These are phyloP conservation scores for Leuctra nigra DNA, from an alignment of 2,888 invertebrate genomes.

Conservation along the genomic window DNA sequence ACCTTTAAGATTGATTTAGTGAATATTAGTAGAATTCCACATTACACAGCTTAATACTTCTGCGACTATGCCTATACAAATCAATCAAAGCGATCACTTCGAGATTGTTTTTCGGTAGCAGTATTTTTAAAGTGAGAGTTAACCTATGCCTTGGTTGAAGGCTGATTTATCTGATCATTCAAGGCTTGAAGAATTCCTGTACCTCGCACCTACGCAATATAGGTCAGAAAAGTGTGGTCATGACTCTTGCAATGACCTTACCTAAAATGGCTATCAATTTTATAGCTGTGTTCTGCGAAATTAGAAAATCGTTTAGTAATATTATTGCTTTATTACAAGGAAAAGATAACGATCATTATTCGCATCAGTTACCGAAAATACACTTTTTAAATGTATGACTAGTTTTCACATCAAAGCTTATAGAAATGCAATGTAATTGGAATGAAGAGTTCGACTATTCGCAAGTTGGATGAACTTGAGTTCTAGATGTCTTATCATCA, in stretches of 20 bases:
- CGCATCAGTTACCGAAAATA: too few relatives aligned
- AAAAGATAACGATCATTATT: background rate
- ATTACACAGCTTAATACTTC: background rate
- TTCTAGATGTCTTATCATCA: too few relatives aligned
- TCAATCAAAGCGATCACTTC: too few relatives aligned
- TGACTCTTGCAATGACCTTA: constrained; percentile 14
- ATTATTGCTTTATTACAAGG: background rate
- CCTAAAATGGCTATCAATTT: constrained; percentile 8
- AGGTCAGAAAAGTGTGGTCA: constrained; percentile 8
- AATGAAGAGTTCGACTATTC: too few relatives aligned
- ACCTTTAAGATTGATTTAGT: too few relatives aligned
- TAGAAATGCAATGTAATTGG: too few relatives aligned
- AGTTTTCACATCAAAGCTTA: too few relatives aligned
- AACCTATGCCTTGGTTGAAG: constrained; percentile 9
- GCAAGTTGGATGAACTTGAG: too few relatives aligned
- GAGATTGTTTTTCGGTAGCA: too few relatives aligned
- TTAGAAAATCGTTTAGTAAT: background rate
- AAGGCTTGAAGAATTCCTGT: constrained; percentile 11
- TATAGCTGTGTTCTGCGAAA: too few relatives aligned
- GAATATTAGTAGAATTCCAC: too few relatives aligned
- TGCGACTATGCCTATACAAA: constrained; percentile 2
- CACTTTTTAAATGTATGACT: too few relatives aligned
- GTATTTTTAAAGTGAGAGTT: constrained; percentile 12
- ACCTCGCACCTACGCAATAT: constrained; percentile 15
- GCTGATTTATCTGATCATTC: background rate